These are phyloP conservation scores for Hydraecia micacea DNA, from an alignment of 2,888 invertebrate genomes.

Conservation along the genomic window DNA sequence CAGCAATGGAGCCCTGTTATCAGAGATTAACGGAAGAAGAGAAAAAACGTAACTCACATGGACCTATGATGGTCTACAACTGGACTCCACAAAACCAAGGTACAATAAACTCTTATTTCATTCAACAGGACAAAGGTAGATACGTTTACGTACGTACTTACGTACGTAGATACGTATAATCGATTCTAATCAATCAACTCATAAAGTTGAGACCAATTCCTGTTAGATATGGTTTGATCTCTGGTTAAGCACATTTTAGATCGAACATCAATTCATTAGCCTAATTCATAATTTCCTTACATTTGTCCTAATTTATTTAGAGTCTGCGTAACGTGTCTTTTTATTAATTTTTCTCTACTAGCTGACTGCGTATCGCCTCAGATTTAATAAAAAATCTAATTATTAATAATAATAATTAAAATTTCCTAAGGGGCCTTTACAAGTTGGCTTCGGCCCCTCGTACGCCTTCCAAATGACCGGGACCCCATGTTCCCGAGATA, in stretches of 20 bases:
- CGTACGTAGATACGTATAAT: too few relatives aligned
- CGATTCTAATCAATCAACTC: background rate
- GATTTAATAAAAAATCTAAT: too few relatives aligned
- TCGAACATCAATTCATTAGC: background rate
- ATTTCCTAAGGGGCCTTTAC: too few relatives aligned
- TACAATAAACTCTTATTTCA: constrained; percentile 46
- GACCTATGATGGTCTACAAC: constrained; percentile 96
- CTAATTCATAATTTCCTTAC: background rate
- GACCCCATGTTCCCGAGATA: too few relatives aligned
- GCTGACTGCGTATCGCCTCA: too few relatives aligned
- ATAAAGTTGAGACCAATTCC: background rate
- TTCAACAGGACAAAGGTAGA: too few relatives aligned
- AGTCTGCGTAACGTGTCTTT: too few relatives aligned
- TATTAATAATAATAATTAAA: too few relatives aligned
- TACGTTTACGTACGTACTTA: too few relatives aligned
- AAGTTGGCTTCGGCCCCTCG: too few relatives aligned
- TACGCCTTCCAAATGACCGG: too few relatives aligned
- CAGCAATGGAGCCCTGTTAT: constrained; percentile 94
- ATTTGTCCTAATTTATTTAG: background rate
- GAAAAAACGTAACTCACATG: constrained; percentile 94
- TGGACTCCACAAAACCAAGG: constrained; percentile 91
- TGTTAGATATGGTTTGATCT: background rate
- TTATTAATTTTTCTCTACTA: background rate
- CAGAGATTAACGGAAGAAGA: constrained; percentile 93
- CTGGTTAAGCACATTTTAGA: background rate